A percentile compares a stretch with the other conserved stretches of the same genome.
phyloP scores from a whole-genome alignment of 2,113 vertebrate genomes.

The Pterocles burchelli region DNA sequence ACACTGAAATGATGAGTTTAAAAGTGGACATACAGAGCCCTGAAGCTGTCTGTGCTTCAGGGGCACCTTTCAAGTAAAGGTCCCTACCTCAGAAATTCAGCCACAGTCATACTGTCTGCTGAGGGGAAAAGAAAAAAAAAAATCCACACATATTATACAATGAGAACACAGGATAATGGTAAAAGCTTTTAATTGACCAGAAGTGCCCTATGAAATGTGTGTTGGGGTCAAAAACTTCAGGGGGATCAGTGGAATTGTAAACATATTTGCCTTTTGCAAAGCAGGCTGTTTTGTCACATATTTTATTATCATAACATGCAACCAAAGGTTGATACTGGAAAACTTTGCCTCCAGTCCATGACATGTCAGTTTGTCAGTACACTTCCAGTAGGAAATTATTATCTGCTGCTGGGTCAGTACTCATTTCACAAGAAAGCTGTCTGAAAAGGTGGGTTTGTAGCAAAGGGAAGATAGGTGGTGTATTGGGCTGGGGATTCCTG shows the following conservation, averaged over 20 bases:
- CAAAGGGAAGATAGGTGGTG: not conserved
- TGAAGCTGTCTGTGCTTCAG: not conserved
- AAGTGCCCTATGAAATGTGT: not conserved
- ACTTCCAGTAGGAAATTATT: not conserved
- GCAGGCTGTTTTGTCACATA: not conserved
- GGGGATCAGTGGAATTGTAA: not conserved
- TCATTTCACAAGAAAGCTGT: not conserved
- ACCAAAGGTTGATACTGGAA: not conserved
- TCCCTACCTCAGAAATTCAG: not conserved
- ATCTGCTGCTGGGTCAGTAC: not conserved
- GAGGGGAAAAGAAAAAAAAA: not conserved
- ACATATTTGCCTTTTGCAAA: not conserved
- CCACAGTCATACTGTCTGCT: not conserved
- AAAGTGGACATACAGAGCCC: not conserved
- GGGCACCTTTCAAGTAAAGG: not conserved
- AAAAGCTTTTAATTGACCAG: not conserved
- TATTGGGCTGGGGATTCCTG: fast-evolving
- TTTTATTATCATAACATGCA: not conserved
- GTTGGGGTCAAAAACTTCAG: not conserved
- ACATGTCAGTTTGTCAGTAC: not conserved
- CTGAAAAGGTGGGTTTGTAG: not conserved
- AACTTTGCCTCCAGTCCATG: not conserved
- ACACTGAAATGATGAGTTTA: not conserved
- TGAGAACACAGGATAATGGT: not conserved
- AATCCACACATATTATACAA: not conserved